Percentiles rank a stretch among this genome's conserved stretches.
Evolutionary conservation across 1,140 invertebrate species (phyloP).

Genomic region (Brachionus rubens): DNA sequence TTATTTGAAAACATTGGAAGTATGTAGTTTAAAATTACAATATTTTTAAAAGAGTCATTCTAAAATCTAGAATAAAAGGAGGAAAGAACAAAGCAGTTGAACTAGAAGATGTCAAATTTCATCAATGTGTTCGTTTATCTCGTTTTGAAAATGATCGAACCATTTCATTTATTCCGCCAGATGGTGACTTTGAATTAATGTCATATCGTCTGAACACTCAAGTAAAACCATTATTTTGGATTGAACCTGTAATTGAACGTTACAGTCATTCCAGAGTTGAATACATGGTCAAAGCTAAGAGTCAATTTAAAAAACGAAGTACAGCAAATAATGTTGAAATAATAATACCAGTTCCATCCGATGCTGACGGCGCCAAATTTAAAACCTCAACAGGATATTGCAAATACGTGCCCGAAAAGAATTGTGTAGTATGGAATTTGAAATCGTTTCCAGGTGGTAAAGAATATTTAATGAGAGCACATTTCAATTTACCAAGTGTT

Average conservation of each 20-base stretch:
- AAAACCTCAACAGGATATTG: constrained; percentile 96
- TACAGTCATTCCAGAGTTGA: constrained; percentile 95
- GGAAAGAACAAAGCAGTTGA: constrained; percentile 98
- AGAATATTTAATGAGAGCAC: constrained; percentile 96
- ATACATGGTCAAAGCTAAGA: constrained; percentile 99
- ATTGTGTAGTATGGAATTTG: constrained; percentile 97
- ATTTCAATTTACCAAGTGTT: constrained; percentile 97
- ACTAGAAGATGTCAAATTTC: constrained; percentile 98
- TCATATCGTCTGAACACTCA: constrained; percentile 95
- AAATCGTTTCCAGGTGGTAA: constrained; percentile 99
- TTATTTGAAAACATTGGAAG: constrained; percentile 94
- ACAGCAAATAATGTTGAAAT: constrained; percentile 99
- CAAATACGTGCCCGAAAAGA: constrained; percentile 94
- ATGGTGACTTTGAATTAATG: constrained; percentile 99
- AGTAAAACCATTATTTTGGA: constrained; percentile 98
- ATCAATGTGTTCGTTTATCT: constrained; percentile 95
- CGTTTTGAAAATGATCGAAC: constrained; percentile 97
- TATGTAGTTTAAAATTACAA: constrained; percentile 52
- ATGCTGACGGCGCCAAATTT: constrained; percentile 97
- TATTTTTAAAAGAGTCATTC: too few relatives aligned
- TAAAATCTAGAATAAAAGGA: too few relatives aligned
- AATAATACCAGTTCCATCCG: constrained; percentile 93
- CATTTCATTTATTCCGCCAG: constrained; percentile 97
- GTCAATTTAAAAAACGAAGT: constrained; percentile 94
- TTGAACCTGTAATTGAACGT: constrained; percentile 97